Evolutionary conservation across 1,140 invertebrate species (phyloP).

Genomic region (Battus philenor): DNA sequence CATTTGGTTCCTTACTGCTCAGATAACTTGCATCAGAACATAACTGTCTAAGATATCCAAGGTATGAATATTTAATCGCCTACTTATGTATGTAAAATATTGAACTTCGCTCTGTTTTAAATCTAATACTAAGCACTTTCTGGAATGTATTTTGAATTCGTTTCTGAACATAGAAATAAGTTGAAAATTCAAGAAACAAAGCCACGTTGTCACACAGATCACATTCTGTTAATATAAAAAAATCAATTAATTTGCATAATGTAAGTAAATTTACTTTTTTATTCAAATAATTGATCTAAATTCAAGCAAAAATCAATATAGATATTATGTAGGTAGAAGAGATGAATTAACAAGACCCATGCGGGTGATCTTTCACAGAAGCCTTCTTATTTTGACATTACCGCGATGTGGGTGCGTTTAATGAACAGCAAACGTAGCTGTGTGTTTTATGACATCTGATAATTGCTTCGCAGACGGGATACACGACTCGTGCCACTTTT

Average conservation of each 20-base stretch:
- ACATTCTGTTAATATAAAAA: too few species aligned
- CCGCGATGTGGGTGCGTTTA: constrained; percentile 1
- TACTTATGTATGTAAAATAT: not conserved
- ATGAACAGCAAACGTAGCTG: constrained; percentile 4
- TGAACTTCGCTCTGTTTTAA: too few species aligned
- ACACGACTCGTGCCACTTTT: constrained; percentile 1
- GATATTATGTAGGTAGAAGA: constrained; percentile 6
- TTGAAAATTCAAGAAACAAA: too few species aligned
- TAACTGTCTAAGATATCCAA: not conserved
- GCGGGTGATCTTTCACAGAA: constrained; percentile 11
- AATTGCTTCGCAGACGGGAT: constrained; percentile 1
- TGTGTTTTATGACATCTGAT: constrained; percentile 17
- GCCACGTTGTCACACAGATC: too few species aligned
- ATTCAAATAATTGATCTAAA: not conserved
- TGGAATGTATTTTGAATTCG: too few species aligned
- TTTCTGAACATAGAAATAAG: too few species aligned
- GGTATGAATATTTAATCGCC: constrained; percentile 2
- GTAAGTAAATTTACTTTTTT: too few species aligned
- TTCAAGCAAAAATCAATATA: not conserved
- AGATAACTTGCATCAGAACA: constrained; percentile 2
- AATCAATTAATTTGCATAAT: too few species aligned
- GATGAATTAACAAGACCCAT: constrained; percentile 15
- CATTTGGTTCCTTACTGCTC: constrained; percentile 16
- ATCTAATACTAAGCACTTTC: too few species aligned
- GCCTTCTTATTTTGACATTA: constrained; percentile 2